Evolutionary conservation across 2,888 invertebrate genomes (phyloP), one percentile per base, ranked within the genome.

Genomic region (Eudasyphora cyanicolor): DNA sequence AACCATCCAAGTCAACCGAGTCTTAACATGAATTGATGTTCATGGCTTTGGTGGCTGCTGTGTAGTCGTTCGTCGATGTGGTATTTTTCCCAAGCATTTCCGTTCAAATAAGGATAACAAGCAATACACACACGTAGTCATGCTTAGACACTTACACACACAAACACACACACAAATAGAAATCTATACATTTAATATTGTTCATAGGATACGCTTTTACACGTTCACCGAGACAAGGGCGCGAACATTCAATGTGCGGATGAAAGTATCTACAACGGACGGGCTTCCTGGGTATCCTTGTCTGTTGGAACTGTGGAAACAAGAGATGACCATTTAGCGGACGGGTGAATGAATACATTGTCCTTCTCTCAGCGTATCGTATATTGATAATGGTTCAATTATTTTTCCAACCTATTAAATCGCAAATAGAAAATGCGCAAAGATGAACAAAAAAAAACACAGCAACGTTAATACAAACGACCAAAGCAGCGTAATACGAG

Each of bases 371-470:
- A 10, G n/a, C 57, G 29, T 24, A 54, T 67, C 67, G 38, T 80
- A 70, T 73, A 84, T 88, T 88, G 86, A 90, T 90, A 90, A 90
- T 90, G 90, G 87, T 94, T 94, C 93, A 99, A 99, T 86, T 95
- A 94, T 51, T 95, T 93, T 91, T 98, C 98, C 84, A 97, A 97
- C 89, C 95, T 94, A 82, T 95, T 97, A 92, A 97, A 96, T 86
- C 95, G 96, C 87, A 86, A 86, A 86, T 86, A 88, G 86, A 86
- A 84, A 67, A 67, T 67, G 67, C 38, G 38, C 19, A 42, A 32
- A 57, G 38, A 14, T 64, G 38, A 12, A 64, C 27, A 62, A 27
- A 17, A 29, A 45, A 27, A 29, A 38, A 60, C 12, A 29, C 12
- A 32, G 49, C 32, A 49, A 17, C 24, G 21, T 35, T 54, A 54